Evolutionary conservation across 2,113 vertebrate genomes (phyloP).

Genomic region (Engraulis encrasicolus): DNA sequence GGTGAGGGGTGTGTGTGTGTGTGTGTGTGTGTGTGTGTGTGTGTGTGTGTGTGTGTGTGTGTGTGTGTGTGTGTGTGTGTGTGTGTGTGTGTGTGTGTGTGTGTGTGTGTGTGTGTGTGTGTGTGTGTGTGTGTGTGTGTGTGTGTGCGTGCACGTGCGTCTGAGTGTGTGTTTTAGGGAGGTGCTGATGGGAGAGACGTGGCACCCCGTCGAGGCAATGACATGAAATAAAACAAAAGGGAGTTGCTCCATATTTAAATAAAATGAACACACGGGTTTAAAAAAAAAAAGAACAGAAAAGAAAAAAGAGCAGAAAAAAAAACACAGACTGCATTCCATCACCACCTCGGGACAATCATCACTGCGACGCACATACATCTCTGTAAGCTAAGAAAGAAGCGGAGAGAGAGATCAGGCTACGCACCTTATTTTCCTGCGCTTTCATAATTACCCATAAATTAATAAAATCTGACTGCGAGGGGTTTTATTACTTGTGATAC

Average conservation of each 20-base stretch:
- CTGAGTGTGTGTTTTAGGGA: no score
- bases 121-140: no score
- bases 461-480: slow-evolving; percentile 82
- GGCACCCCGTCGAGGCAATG: background rate
- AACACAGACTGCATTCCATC: background rate
- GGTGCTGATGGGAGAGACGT: background rate
- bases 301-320: no score
- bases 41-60: no score
- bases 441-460: slow-evolving; percentile 78
- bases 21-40: no score
- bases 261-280: slow-evolving; percentile 48
- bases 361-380: slow-evolving; percentile 60
- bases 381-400: slow-evolving; percentile 67
- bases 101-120: no score
- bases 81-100: no score
- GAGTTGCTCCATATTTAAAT: slow-evolving; percentile 62
- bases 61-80: no score
- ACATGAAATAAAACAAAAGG: slow-evolving; percentile 49
- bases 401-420: slow-evolving; percentile 58
- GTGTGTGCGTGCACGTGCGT: no score
- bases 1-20: no score
- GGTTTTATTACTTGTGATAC: slow-evolving; percentile 92
- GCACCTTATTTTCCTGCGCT: slow-evolving; percentile 68
- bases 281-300: background rate
- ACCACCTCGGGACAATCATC: slow-evolving; percentile 54